Base-by-base conservation (phyloP, 2,888 invertebrate species). In the Hartigia nigra region DNA sequence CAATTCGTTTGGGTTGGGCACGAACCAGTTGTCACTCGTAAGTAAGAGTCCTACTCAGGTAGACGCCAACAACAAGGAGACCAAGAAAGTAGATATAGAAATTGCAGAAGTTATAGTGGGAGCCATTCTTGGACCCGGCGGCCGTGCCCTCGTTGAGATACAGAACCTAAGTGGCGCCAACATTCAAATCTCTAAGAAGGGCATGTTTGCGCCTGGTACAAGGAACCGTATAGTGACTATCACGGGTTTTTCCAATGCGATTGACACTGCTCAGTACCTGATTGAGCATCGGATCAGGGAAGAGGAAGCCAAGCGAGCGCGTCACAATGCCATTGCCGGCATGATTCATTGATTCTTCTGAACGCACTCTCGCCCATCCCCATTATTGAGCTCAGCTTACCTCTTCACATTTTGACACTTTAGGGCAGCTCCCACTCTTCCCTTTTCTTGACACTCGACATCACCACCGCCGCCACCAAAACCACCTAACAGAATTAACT, bases 141-240 rank as follows among this genome's bases (percentile, higher is more conserved):
- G 98, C 85, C 96, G 98, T 93, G 97, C 98, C 92, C 95, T 99
- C 92, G 97, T 98, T 90, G 98, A 99, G 94, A 97, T 99, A 93
- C 98, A 98, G 94, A 97, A 98, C 93, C 95, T 96, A 93, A 98
- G 98, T 91, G 98, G 98, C 92, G 98, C 98, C 92, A 98, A 97
- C 94, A 98, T 99, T 93, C 98, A 98, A 94, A 98, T 99, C 93
- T 98, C 98, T 88, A 98, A 98, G 95, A 98, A 98, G 94, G 98
- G 98, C 92, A 97, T 97, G 91, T 98, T 97, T 94, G 97, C 98
- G 90, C 98, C 98, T 86, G 98, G 98, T 93, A 98, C 98, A 87
- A 96, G 98, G 92, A 98, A 98, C 94, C 96, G 98, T 91, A 97
- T 98, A 93, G 98, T 98, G 87, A 98, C 98, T 92, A 98, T 98